Evolutionary conservation across 1,140 invertebrate species (phyloP), one percentile per base, ranked within the genome.

Genomic region (Drosophila tristis): DNA sequence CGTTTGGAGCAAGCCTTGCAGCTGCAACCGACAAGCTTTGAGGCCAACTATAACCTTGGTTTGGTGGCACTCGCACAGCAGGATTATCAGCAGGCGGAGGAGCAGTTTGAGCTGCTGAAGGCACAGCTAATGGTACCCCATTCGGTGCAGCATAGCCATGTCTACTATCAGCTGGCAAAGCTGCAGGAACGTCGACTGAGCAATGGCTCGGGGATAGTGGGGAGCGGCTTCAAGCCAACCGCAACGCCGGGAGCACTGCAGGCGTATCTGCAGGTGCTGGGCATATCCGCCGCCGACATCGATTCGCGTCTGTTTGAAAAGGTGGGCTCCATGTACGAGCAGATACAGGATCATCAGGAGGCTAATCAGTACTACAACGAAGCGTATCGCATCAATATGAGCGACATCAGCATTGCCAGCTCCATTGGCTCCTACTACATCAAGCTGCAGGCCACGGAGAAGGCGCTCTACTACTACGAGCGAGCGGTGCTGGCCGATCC

Each of bases 371-470:
- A 97, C 93, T 96, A 98, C 80, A 96, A 95, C 92, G 97, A 99
- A 95, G 96, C 97, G 5, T 97, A 96, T 92, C 95, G 97, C 77
- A 96, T 97, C 90, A 97, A 96, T 92, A 98, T 98, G 53, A 96
- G 96, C 42, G 97, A 97, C 92, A 95, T 98, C 48, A 95, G 95
- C 60, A 97, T 97, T 0, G 96, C 99, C 62, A 96, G 98, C 90
- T 99, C 98, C 95, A 93, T 99, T 26, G 97, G 96, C 47, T 96
- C 96, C 0, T 98, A 98, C 92, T 98, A 97, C 84, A 96, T 98
- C 59, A 96, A 98, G 81, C 95, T 97, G 81, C 96, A 98, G 93
- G 93, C 95, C 16, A 95, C 96, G 44, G 98, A 99, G 91, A 98
- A 98, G 93, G 97, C 98, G 4, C 94, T 98, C 44, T 93, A 93